Evolutionary conservation across 1,140 invertebrate species (phyloP), one percentile per base, ranked within the genome.

Genomic region (Neoseiulus cucumeris): DNA sequence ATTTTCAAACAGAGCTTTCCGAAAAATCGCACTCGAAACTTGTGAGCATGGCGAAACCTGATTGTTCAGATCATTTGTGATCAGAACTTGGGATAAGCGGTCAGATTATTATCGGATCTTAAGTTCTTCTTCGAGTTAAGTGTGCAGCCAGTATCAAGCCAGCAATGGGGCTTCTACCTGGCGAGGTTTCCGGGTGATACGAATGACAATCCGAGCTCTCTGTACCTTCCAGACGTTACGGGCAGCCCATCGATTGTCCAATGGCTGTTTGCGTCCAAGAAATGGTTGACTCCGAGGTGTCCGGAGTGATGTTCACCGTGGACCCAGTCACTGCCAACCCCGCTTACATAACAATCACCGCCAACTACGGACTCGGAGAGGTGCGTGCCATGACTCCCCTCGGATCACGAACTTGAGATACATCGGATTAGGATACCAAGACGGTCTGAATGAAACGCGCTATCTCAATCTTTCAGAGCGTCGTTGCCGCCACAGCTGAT

Each of bases 191-290:
- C n/a, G n/a, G n/a, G n/a, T n/a, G n/a, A n/a, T n/a, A n/a, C n/a
- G n/a, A n/a, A n/a, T n/a, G n/a, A n/a, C n/a, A 39, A 39, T 39
- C 9, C 4, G 64, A 30, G 42, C 29, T 33, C 17, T 6, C 28
- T 17, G n/a, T n/a, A n/a, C n/a, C 4, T 42, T 51, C 68, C 68
- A 83, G 82, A 71, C 81, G 83, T 69, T 79, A 83, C 71, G 85
- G 86, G 1, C 80, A 86, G 71, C 74, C 77, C 12, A 75, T 87
- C 42, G 75, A 79, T 44, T 77, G 80, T 2, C 76, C 80, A 18
- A 87, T 89, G 79, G 87, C 80, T 1, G 87, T 91, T n/a, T 86
- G 88, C 17, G 78, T 91, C 5, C 88, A 91, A 73, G 78, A 80
- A 70, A 83, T 90, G 82, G 82, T 87, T 14, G 69, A 77, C 28